These are phyloP conservation scores for Dimorphilus gyrociliatus DNA, from an alignment of 2,888 invertebrate species.

Conservation along the genomic window DNA sequence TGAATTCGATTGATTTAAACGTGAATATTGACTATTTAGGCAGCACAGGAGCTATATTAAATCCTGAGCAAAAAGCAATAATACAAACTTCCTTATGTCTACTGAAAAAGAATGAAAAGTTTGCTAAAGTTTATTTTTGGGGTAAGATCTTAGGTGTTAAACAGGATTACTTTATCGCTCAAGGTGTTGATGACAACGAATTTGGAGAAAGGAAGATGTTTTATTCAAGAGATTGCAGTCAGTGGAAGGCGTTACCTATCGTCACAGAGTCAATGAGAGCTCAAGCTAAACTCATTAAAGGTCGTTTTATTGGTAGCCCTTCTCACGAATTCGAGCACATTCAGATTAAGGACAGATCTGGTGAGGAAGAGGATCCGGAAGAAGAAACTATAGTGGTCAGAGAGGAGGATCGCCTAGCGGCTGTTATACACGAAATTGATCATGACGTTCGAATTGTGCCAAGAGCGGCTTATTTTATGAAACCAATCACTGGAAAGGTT, in stretches of 20 bases:
- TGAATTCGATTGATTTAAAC: conserved; percentile 44
- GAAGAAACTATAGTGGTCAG: conserved; percentile 35
- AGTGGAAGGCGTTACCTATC: conserved; percentile 35
- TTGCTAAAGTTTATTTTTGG: conserved; percentile 64
- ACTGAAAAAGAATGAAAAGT: conserved; percentile 68
- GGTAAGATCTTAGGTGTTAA: conserved; percentile 60
- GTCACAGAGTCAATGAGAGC: conserved; percentile 28
- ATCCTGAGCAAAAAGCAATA: conserved; percentile 50
- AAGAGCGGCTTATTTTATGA: conserved; percentile 58
- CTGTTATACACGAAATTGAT: conserved; percentile 34
- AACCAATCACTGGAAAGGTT: conserved; percentile 53
- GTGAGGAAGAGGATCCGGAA: conserved; percentile 35
- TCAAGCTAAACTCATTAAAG: conserved; percentile 29
- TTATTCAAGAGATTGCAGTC: conserved; percentile 36
- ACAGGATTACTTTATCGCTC: conserved; percentile 65
- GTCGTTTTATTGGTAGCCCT: conserved; percentile 37
- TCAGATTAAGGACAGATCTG: conserved; percentile 29
- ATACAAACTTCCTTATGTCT: conserved; percentile 60
- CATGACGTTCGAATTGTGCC: conserved; percentile 56
- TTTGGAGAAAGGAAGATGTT: conserved; percentile 54
- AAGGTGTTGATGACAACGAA: conserved; percentile 57
- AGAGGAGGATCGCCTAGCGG: conserved; percentile 36
- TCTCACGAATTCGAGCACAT: conserved; percentile 36
- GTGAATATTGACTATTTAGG: conserved; percentile 44
- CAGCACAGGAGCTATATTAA: conserved; percentile 52